Evolutionary conservation across 92 coral and sea anemone genomes (phyloP).

Genomic region (Epizoanthus stellaris): DNA sequence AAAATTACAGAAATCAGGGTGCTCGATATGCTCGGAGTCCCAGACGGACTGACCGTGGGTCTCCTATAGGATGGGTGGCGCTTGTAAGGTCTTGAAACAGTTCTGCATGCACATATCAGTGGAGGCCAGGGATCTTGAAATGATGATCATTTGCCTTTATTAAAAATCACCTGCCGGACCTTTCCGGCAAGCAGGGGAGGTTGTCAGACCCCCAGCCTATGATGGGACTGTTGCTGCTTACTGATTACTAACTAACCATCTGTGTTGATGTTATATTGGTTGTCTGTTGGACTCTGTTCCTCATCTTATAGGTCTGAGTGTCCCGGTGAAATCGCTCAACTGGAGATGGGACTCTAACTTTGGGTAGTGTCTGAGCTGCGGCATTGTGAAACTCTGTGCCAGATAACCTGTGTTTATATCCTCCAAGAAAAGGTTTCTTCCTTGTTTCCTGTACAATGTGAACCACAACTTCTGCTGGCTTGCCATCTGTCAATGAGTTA

Average conservation of each 20-base stretch:
- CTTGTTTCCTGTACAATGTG: slow-evolving; percentile 74
- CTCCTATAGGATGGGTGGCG: too few species aligned
- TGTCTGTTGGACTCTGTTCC: slow-evolving; percentile 87
- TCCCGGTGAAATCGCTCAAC: slow-evolving; percentile 91
- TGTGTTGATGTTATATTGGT: slow-evolving; percentile 96
- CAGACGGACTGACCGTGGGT: too few species aligned
- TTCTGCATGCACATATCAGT: too few species aligned
- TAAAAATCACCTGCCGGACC: too few species aligned
- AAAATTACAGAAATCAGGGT: too few species aligned
- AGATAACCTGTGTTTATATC: slow-evolving; percentile 88
- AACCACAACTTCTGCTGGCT: slow-evolving; percentile 74
- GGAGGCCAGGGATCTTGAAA: too few species aligned
- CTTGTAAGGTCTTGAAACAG: too few species aligned
- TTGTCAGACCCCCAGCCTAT: too few species aligned
- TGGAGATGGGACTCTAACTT: slow-evolving; percentile 86
- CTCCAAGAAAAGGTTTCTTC: slow-evolving; percentile 92
- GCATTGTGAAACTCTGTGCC: slow-evolving; percentile 96
- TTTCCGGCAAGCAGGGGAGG: too few species aligned
- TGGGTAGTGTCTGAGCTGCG: slow-evolving; percentile 85
- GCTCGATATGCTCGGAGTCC: too few species aligned
- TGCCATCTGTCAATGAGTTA: slow-evolving; percentile 58
- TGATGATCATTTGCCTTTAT: too few species aligned
- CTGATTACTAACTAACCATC: slow-evolving; percentile 73
- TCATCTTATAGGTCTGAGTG: slow-evolving; percentile 88
- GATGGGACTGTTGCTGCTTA: too few species aligned